Evolutionary conservation across 1,140 invertebrate genomes (phyloP).

Genomic region (Ladona fulva): DNA sequence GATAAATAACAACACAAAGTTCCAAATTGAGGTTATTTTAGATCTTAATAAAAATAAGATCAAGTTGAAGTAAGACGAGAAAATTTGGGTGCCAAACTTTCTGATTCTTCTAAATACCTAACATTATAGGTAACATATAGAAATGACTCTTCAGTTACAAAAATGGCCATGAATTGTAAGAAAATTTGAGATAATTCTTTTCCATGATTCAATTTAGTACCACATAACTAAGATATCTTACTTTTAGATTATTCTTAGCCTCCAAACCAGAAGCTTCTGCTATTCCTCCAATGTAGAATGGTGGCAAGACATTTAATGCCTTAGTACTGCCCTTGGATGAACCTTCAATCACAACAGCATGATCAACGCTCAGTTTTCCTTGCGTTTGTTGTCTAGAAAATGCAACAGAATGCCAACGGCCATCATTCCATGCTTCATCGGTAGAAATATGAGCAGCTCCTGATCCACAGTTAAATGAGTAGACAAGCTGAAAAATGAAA

Average conservation of each 20-base stretch:
- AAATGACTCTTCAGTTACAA: too few species aligned
- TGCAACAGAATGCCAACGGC: slow-evolving; percentile 72
- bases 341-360: slow-evolving; percentile 43
- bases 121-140: too few species aligned
- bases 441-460: slow-evolving; percentile 50
- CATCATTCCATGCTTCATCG: slow-evolving; percentile 60
- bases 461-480: slow-evolving; percentile 62
- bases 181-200: too few species aligned
- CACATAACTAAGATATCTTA: slow-evolving; percentile 11
- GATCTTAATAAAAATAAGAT: too few species aligned
- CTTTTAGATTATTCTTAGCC: slow-evolving; percentile 18
- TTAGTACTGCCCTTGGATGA: slow-evolving; percentile 44
- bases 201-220: too few species aligned
- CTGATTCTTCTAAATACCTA: too few species aligned
- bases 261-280: slow-evolving; percentile 16
- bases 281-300: slow-evolving; percentile 74
- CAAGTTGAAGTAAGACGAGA: too few species aligned
- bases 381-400: slow-evolving; percentile 46
- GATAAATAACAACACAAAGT: too few species aligned
- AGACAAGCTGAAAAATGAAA: slow-evolving; percentile 45
- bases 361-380: slow-evolving; percentile 61
- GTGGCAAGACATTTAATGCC: slow-evolving; percentile 53
- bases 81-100: too few species aligned
- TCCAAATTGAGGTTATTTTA: too few species aligned
- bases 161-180: too few species aligned